These are phyloP conservation scores for Empidonax traillii DNA, from an alignment of 2,113 vertebrate genomes.

Conservation along the genomic window DNA sequence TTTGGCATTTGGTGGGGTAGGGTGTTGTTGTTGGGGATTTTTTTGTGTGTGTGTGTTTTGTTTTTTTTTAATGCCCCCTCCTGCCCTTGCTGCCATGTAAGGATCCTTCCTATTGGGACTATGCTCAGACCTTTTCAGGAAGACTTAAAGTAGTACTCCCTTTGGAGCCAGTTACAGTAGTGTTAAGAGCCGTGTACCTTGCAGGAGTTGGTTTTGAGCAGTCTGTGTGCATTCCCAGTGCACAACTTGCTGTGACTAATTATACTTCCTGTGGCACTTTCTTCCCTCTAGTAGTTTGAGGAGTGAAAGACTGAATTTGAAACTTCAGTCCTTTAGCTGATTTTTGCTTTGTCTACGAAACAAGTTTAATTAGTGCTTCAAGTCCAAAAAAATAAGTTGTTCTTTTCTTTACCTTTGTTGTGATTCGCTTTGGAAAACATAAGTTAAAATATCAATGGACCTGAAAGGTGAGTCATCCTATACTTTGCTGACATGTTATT, in stretches of 20 bases:
- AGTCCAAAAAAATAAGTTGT: background rate
- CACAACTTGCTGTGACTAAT: background rate
- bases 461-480: background rate
- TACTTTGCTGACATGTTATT: background rate
- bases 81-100: background rate
- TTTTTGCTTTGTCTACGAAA: background rate
- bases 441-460: background rate
- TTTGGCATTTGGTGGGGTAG: no score
- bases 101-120: background rate
- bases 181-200: background rate
- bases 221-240: background rate
- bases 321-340: background rate
- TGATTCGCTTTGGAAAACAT: background rate
- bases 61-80: accelerated
- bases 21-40: no score
- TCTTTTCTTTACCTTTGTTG: background rate
- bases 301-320: background rate
- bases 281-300: background rate
- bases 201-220: background rate
- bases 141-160: background rate
- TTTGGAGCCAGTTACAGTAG: background rate
- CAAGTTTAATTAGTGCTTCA: background rate
- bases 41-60: no score
- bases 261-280: background rate
- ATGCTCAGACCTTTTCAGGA: background rate